phyloP scores from a whole-genome alignment of 1,140 invertebrate species.

The Lordiphosa clarofinis region DNA sequence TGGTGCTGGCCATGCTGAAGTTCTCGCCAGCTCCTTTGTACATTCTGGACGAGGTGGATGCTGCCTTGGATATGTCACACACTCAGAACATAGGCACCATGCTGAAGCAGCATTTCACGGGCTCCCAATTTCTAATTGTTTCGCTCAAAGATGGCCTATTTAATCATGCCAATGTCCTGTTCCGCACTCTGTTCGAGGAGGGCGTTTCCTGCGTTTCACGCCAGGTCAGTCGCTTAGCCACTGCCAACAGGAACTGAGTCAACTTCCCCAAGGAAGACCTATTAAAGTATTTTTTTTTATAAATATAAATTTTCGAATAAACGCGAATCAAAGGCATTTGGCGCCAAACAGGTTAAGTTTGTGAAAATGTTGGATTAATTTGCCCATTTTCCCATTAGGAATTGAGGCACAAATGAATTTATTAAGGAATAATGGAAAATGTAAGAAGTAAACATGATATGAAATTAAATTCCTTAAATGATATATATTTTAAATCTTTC shows the following conservation, averaged over 20 bases:
- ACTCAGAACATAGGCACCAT: slow-evolving; percentile 99
- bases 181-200: slow-evolving; percentile 96
- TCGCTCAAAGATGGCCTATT: slow-evolving; percentile 99
- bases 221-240: slow-evolving; percentile 79
- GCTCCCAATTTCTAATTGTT: slow-evolving; percentile 98
- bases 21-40: slow-evolving; percentile 99
- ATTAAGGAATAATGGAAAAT: no score
- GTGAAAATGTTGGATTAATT: not conserved
- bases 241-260: slow-evolving; percentile 27
- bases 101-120: slow-evolving; percentile 95
- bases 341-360: not conserved
- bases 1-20: slow-evolving; percentile 96
- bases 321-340: not conserved
- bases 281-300: not conserved
- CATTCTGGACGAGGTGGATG: slow-evolving; percentile 99
- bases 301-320: not conserved
- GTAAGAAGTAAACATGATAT: no score
- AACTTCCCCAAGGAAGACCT: no score
- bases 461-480: no score
- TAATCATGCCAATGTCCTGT: slow-evolving; percentile 99
- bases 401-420: no score
- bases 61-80: slow-evolving; percentile 98
- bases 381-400: not conserved
- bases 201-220: slow-evolving; percentile 95
- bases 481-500: no score